Conservation (phyloP, 2,797 vertebrate species). For the Liparis tanakae region DNA sequence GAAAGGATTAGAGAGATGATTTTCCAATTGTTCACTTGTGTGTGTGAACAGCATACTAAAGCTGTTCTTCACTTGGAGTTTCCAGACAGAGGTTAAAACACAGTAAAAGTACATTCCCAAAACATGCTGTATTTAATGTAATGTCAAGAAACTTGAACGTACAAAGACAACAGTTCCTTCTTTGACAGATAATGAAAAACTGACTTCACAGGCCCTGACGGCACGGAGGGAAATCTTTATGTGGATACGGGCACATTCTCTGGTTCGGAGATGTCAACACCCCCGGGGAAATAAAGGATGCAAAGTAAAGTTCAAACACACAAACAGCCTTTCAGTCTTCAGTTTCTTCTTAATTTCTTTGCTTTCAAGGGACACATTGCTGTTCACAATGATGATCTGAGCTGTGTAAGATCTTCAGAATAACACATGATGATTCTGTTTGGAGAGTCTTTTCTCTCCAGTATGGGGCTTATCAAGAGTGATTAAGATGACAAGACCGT, state of each 20-base stretch:
- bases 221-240: conserved; percentile 33
- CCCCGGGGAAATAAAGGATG: conserved; percentile 46
- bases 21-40: conserved; percentile 2
- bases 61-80: conserved; percentile 34
- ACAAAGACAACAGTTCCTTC: conserved; percentile 40
- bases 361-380: conserved; percentile 26
- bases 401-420: conserved; percentile 28
- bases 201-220: conserved; percentile 40
- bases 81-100: conserved; percentile 43
- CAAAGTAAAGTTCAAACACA: conserved; percentile 51
- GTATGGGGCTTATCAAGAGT: conserved; percentile 24
- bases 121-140: conserved; percentile 26
- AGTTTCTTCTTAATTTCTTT: conserved; percentile 43
- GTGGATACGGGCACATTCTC: conserved; percentile 38
- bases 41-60: conserved; percentile 2
- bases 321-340: conserved; percentile 32
- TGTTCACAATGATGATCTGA: conserved; percentile 33
- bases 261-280: conserved; percentile 48
- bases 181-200: conserved; percentile 56
- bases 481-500: conserved; percentile 21
- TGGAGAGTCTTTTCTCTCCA: conserved; percentile 39
- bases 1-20: neutral
- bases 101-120: conserved; percentile 33
- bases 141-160: conserved; percentile 31
- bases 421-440: conserved; percentile 46